Conservation (phyloP, 2,888 invertebrate genomes). For the Metellina segmentata region DNA sequence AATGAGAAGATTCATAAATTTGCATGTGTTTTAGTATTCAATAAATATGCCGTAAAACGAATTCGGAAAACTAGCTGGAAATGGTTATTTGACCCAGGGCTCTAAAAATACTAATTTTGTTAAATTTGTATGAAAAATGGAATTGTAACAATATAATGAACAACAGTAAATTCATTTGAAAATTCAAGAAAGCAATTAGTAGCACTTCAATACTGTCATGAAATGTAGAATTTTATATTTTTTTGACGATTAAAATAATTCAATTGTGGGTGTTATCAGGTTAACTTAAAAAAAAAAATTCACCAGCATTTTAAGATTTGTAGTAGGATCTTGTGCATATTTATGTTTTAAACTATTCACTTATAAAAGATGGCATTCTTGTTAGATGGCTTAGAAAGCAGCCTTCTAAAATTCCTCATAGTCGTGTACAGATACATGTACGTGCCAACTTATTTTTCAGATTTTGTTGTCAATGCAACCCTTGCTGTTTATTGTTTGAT, state of each 20-base stretch:
- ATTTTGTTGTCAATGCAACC: no score
- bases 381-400: neutral
- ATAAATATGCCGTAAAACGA: no score
- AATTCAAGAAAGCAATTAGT: no score
- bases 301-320: neutral
- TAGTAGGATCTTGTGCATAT: neutral
- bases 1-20: no score
- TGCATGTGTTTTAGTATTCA: no score
- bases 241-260: neutral
- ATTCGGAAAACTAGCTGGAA: no score
- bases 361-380: neutral
- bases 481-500: no score
- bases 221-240: neutral
- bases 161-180: no score
- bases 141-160: no score
- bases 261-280: neutral
- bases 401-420: neutral
- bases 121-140: no score
- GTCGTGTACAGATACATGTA: neutral
- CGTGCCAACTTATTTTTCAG: neutral
- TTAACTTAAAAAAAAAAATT: neutral
- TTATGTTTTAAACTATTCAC: neutral
- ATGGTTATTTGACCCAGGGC: no score
- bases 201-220: neutral
- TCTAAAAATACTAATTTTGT: no score